phyloP scores from a whole-genome alignment of 2,888 invertebrate species.

The Leuctra nigra region DNA sequence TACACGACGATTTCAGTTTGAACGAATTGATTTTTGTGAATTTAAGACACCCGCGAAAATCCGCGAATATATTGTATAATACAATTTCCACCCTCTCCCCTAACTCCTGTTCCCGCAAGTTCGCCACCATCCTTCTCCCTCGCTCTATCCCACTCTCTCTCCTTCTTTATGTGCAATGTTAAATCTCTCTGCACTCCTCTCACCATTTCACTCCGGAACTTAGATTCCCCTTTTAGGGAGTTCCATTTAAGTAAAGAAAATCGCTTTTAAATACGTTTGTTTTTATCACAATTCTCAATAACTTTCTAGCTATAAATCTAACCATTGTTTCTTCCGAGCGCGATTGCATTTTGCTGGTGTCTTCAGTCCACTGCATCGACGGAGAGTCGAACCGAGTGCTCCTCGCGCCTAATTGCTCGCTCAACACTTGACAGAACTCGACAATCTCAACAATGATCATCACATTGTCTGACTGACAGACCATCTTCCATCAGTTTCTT shows the following conservation, averaged over 20 bases:
- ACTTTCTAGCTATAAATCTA: background rate
- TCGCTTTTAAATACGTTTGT: conserved; percentile 3
- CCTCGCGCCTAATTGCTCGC: no score
- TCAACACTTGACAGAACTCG: no score
- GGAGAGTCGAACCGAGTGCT: no score
- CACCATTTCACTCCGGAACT: no score
- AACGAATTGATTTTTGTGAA: conserved; percentile 21
- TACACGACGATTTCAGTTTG: conserved; percentile 3
- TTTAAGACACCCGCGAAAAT: conserved; percentile 18
- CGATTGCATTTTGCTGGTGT: no score
- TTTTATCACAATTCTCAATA: conserved; percentile 1
- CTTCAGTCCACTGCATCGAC: no score
- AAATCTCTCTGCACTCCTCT: conserved; percentile 9
- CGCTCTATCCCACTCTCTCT: no score
- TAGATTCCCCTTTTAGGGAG: background rate
- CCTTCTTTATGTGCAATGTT: conserved; percentile 1
- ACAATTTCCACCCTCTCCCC: conserved; percentile 1
- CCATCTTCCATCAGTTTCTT: no score
- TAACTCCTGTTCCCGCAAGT: conserved; percentile 17
- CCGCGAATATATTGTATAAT: conserved; percentile 19
- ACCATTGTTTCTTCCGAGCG: no score
- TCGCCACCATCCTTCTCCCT: conserved; percentile 19
- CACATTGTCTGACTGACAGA: no score
- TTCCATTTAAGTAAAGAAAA: conserved; percentile 1
- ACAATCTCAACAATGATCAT: no score